phyloP scores from a whole-genome alignment of 2,797 vertebrate genomes.

The Sparus aurata region DNA sequence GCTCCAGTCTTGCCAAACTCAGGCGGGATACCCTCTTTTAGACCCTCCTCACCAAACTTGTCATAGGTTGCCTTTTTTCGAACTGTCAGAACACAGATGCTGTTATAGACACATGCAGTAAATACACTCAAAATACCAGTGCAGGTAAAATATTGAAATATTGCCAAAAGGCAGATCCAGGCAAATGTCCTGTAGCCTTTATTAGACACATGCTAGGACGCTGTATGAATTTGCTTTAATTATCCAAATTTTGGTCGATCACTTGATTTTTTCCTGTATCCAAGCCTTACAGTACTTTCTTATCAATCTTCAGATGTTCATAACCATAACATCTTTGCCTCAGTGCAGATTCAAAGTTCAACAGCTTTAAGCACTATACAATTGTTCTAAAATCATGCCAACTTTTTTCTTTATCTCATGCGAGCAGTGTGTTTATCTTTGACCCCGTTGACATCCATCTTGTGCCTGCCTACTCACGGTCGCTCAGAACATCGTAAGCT shows the following conservation, averaged over 20 bases:
- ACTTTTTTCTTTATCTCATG: neutral
- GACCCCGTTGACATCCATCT: neutral
- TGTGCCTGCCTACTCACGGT: constrained; percentile 86
- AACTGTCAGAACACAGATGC: constrained; percentile 72
- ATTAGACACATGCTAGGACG: neutral
- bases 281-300: neutral
- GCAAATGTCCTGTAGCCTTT: neutral
- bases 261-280: neutral
- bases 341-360: neutral
- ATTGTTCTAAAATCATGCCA: neutral
- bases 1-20: constrained; percentile 84
- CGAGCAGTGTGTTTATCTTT: neutral
- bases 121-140: neutral
- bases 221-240: neutral
- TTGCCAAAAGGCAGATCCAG: neutral
- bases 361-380: neutral
- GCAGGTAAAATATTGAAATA: neutral
- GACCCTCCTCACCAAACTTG: constrained; percentile 94
- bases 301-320: neutral
- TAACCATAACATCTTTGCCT: no score
- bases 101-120: neutral
- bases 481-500: constrained; percentile 95
- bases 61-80: constrained; percentile 94
- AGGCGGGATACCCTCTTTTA: constrained; percentile 91
- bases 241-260: neutral